Conservation (phyloP, 2,113 vertebrate genomes). For the Thalassarche chlororhynchos region DNA sequence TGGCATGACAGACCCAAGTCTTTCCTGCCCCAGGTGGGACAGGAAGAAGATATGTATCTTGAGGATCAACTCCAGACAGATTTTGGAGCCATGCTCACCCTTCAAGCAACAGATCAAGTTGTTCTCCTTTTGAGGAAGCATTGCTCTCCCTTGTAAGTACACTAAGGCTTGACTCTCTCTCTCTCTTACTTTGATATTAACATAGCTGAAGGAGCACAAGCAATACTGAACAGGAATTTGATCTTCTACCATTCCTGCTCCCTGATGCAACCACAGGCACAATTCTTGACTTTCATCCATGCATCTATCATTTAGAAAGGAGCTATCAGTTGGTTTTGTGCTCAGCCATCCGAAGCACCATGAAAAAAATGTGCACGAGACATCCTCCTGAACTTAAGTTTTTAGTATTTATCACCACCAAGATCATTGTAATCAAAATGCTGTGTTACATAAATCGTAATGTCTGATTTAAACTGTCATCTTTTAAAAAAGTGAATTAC, state of each 20-base stretch:
- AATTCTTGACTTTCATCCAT: background rate
- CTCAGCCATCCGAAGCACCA: background rate
- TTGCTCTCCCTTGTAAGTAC: background rate
- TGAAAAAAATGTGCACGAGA: background rate
- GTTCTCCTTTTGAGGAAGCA: background rate
- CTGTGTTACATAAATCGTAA: background rate
- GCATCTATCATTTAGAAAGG: background rate
- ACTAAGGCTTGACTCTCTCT: background rate
- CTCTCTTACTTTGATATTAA: background rate
- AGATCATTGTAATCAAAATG: background rate
- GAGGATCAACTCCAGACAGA: background rate
- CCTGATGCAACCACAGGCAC: background rate
- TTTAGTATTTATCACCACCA: background rate
- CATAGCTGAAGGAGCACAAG: background rate
- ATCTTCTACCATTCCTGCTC: background rate
- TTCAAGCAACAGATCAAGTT: background rate
- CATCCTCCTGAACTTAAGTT: background rate
- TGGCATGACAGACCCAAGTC: background rate
- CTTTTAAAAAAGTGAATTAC: background rate
- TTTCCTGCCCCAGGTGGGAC: background rate
- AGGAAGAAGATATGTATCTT: background rate
- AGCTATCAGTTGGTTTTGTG: background rate
- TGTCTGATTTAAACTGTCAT: background rate
- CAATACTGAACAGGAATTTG: background rate
- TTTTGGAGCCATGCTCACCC: background rate